Conservation (phyloP, 1,140 invertebrate genomes). For the Apis florea region DNA sequence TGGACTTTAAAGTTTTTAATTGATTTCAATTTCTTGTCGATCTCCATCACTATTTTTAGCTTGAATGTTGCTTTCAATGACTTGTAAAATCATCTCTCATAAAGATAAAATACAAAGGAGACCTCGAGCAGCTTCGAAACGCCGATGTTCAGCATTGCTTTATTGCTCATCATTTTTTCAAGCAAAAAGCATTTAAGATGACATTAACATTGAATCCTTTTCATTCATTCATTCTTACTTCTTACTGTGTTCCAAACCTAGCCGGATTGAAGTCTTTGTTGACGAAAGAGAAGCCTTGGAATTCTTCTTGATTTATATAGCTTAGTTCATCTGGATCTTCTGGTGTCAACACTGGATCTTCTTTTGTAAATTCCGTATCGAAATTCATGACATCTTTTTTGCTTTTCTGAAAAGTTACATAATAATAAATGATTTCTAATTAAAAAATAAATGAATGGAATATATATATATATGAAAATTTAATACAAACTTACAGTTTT, state of each 20-base stretch:
- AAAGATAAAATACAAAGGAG: constrained; percentile 40
- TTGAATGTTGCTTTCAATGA: constrained; percentile 24
- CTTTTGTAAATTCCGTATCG: constrained; percentile 99
- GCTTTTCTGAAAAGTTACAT: constrained; percentile 88
- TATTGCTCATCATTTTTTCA: constrained; percentile 43
- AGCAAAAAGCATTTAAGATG: constrained; percentile 56
- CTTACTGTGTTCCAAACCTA: constrained; percentile 80
- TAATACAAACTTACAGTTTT: constrained; percentile 92
- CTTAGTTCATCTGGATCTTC: constrained; percentile 93
- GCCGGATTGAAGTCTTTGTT: constrained; percentile 94
- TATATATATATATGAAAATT: background rate
- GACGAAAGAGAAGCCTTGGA: constrained; percentile 97
- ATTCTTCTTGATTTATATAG: constrained; percentile 98
- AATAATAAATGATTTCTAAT: background rate
- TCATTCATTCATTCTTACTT: constrained; percentile 20
- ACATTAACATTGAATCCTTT: constrained; percentile 41
- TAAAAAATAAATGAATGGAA: background rate
- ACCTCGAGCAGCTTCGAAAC: constrained; percentile 46
- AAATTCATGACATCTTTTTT: constrained; percentile 99
- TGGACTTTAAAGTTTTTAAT: background rate
- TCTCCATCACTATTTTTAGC: constrained; percentile 3
- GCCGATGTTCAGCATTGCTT: constrained; percentile 40
- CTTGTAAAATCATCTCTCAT: constrained; percentile 27
- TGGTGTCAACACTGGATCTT: constrained; percentile 97
- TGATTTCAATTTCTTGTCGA: constrained; percentile 36